Base-by-base conservation (phyloP, 1,140 invertebrate species). In the Protaetia brevitarsis region DNA sequence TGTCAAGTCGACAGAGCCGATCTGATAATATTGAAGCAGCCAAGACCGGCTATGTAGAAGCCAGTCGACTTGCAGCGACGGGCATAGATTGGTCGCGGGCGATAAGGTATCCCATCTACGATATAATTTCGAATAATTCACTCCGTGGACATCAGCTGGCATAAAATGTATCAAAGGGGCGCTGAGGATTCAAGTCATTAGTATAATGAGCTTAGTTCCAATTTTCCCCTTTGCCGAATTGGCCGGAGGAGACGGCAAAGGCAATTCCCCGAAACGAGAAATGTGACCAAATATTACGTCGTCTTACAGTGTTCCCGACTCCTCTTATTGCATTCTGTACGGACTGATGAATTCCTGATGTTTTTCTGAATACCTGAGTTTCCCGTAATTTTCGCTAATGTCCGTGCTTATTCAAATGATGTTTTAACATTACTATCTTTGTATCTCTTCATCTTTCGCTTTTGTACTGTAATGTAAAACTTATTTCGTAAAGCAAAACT, bases 121-220 rank as follows among this genome's bases (percentile, higher is more conserved):
- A 51, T 68, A 59, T 63, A 62, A 63, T 69, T 69, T 72, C 68
- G 69, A 72, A 72, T 72, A 66, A 72, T 72, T 69, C 66, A 68
- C 66, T 66, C 61, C 62, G 62, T 66, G 68, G 68, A 72, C 67
- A 72, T 72, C 68, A 72, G 66, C 64, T 68, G 66, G 68, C 66
- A 69, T 68, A 68, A 72, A 72, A 69, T 69, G 57, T 71, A 71
- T 71, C 66, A 71, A 71, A 69, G 66, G 70, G 37, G 45, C 64
- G 45, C 63, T 60, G 64, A 66, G 65, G 67, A 66, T 65, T 66
- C 70, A 69, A 66, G 68, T 72, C 70, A 72, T 72, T 72, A 72
- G 65, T 63, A 60, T 72, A 69, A 72, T 72, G 70, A 72, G 68
- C 65, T 68, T 67, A 68, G 65, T 69, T 65, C 68, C 21, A 65